These are phyloP conservation scores for Leontocebus nigricollis DNA, from an alignment of 2,797 vertebrate species.

Conservation along the genomic window DNA sequence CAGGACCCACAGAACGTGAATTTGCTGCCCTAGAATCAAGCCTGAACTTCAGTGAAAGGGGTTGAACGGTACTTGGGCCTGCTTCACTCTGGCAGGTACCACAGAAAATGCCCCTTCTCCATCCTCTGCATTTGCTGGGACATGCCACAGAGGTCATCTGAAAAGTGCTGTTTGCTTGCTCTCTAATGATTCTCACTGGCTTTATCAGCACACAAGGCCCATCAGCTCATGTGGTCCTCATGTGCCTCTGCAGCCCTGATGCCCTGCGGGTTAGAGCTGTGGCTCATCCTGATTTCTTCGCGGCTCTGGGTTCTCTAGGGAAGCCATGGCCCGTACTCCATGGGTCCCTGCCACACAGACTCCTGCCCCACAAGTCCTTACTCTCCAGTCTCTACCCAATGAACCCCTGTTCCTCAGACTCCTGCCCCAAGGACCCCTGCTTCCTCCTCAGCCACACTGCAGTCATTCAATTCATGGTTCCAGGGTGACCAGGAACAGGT, in stretches of 20 bases:
- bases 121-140: not conserved
- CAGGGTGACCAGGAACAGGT: not conserved
- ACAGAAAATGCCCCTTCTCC: not conserved
- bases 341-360: too few relatives aligned
- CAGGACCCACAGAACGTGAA: not conserved
- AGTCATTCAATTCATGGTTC: not conserved
- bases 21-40: not conserved
- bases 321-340: not conserved
- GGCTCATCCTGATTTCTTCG: not conserved
- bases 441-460: accelerated
- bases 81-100: not conserved
- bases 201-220: not conserved
- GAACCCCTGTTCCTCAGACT: not conserved
- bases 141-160: not conserved
- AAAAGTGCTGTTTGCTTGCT: not conserved
- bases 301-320: not conserved
- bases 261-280: accelerated
- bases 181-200: not conserved
- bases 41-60: not conserved
- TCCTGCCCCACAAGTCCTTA: not conserved
- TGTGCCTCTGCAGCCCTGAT: too few relatives aligned
- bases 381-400: not conserved
- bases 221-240: not conserved
- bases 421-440: not conserved
- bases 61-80: not conserved